phyloP scores from a whole-genome alignment of 2,797 vertebrate genomes.

The Paratrypauchen microcephalus region DNA sequence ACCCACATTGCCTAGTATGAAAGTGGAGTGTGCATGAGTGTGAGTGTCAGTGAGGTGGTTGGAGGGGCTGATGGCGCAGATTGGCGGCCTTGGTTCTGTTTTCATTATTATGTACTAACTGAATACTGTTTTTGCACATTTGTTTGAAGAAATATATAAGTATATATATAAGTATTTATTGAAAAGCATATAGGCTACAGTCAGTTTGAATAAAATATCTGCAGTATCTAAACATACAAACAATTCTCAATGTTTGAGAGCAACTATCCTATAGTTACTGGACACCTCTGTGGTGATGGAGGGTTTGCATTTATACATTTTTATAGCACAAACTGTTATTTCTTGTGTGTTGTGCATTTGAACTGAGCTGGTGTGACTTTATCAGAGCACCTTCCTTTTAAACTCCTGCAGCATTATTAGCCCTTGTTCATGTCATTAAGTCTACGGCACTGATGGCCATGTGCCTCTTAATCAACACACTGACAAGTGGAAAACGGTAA shows the following conservation, averaged over 20 bases:
- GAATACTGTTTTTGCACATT: not conserved
- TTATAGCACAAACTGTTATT: not conserved
- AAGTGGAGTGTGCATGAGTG: no score
- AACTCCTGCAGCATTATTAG: slow-evolving; percentile 43
- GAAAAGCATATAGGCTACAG: not conserved
- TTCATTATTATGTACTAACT: no score
- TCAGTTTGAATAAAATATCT: not conserved
- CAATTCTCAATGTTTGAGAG: not conserved
- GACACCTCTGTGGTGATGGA: not conserved
- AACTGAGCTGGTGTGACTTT: not conserved
- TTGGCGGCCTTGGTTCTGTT: no score
- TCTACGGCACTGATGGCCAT: slow-evolving; percentile 66
- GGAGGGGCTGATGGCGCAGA: no score
- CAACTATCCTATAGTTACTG: not conserved
- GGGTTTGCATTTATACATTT: not conserved
- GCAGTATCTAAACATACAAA: not conserved
- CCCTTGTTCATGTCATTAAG: slow-evolving; percentile 61
- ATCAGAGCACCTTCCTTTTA: slow-evolving; percentile 23
- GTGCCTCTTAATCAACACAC: slow-evolving; percentile 79
- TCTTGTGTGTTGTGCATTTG: not conserved
- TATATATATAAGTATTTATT: no score
- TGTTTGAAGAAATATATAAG: no score
- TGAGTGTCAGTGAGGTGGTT: no score
- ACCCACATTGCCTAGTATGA: no score
- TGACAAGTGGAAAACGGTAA: slow-evolving; percentile 75